These are phyloP conservation scores for Spilogale gracilis DNA, from an alignment of 2,113 vertebrate species.

Conservation along the genomic window DNA sequence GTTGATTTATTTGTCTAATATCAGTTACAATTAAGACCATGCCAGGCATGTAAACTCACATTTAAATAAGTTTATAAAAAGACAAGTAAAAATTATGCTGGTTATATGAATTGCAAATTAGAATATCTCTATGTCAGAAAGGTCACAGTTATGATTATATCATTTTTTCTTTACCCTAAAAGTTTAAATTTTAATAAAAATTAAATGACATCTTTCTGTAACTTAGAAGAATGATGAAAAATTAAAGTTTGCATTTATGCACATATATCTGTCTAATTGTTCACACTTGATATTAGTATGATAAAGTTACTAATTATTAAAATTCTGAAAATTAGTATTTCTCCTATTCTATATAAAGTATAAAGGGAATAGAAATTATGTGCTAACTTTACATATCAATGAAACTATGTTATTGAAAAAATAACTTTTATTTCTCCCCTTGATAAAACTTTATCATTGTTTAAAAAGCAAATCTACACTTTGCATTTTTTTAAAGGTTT, in stretches of 20 bases:
- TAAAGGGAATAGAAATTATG: not conserved
- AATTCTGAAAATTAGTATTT: not conserved
- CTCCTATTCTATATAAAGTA: not conserved
- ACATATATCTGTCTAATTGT: not conserved
- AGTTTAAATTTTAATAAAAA: conserved; percentile 65
- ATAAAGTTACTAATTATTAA: conserved; percentile 8
- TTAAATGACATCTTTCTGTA: not conserved
- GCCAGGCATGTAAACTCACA: conserved; percentile 60
- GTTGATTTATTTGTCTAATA: conserved; percentile 76
- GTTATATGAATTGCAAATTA: conserved; percentile 68
- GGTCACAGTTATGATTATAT: conserved; percentile 55
- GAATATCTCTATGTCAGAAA: conserved; percentile 61
- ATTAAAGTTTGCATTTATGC: conserved; percentile 15
- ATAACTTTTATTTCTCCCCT: not conserved
- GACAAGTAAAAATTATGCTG: conserved; percentile 68
- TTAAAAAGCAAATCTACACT: not conserved
- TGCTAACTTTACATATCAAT: not conserved
- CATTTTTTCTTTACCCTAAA: conserved; percentile 9
- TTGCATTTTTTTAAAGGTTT: not conserved
- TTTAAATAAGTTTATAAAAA: conserved; percentile 77
- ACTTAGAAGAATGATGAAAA: conserved; percentile 27
- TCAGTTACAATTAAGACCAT: conserved; percentile 67
- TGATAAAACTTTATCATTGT: not conserved
- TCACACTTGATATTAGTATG: not conserved
- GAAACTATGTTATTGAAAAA: not conserved